Evolutionary conservation across 2,888 invertebrate species (phyloP).

Genomic region (Heteromurus nitidus): DNA sequence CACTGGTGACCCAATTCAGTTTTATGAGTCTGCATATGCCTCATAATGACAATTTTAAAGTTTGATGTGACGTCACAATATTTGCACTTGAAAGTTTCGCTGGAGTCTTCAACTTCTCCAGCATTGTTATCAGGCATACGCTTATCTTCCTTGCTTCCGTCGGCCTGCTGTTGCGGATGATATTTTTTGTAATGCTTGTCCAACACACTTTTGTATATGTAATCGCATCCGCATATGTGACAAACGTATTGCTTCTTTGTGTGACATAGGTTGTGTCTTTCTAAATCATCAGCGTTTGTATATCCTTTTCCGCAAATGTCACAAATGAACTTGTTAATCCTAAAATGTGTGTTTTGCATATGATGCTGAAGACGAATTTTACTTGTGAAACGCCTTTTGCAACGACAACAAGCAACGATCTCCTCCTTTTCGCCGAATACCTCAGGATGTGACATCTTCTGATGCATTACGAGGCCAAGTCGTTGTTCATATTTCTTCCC

Average conservation of each 20-base stretch:
- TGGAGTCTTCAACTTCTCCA: no score
- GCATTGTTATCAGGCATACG: no score
- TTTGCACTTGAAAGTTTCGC: no score
- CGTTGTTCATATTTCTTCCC: background rate
- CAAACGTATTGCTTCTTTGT: background rate
- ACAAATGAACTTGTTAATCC: background rate
- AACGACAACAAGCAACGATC: background rate
- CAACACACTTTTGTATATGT: background rate
- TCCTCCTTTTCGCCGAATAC: background rate
- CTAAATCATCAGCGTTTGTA: no score
- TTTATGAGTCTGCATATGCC: no score
- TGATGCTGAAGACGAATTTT: background rate
- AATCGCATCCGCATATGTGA: slow-evolving; percentile 16
- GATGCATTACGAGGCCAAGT: background rate
- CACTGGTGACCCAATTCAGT: no score
- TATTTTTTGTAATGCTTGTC: background rate
- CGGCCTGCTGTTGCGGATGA: background rate
- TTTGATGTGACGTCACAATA: no score
- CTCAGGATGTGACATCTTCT: slow-evolving; percentile 3
- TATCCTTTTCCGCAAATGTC: slow-evolving; percentile 18
- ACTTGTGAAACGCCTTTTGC: background rate
- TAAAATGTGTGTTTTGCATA: background rate
- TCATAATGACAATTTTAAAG: no score
- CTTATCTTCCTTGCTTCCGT: no score
- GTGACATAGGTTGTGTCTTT: no score